phyloP scores from a whole-genome alignment of 2,797 vertebrate species.

The Coracias cyanogaster region DNA sequence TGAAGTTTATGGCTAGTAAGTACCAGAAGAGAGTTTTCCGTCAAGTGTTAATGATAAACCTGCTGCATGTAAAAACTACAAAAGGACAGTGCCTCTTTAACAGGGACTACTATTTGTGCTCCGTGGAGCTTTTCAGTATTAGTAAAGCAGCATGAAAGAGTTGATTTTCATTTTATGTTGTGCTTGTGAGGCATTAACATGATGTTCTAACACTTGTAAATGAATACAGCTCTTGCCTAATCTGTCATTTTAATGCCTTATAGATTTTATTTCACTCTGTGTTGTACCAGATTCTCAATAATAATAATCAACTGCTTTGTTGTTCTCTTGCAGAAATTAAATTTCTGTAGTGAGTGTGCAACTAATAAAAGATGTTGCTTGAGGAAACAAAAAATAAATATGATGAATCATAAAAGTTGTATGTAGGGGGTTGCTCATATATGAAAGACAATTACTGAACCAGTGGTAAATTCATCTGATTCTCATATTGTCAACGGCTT shows the following conservation, averaged over 20 bases:
- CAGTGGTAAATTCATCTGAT: slow-evolving; percentile 91
- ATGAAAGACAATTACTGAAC: slow-evolving; percentile 94
- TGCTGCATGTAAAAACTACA: slow-evolving; percentile 55
- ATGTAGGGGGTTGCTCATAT: slow-evolving; percentile 85
- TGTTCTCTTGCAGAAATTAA: slow-evolving; percentile 97
- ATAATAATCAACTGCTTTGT: slow-evolving; percentile 98
- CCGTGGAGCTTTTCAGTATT: slow-evolving; percentile 79
- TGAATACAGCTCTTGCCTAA: slow-evolving; percentile 94
- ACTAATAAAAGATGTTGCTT: slow-evolving; percentile 99
- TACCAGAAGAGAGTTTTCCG: slow-evolving; percentile 18
- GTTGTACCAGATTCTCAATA: slow-evolving; percentile 97
- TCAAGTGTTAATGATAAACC: slow-evolving; percentile 60
- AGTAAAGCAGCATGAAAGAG: slow-evolving; percentile 86
- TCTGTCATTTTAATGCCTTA: slow-evolving; percentile 99
- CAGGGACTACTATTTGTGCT: slow-evolving; percentile 72
- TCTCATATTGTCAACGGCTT: slow-evolving; percentile 88
- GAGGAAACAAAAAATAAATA: slow-evolving; percentile 99
- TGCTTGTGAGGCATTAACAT: slow-evolving; percentile 94
- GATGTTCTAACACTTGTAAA: slow-evolving; percentile 99
- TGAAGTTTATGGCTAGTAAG: slow-evolving; percentile 21
- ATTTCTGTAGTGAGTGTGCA: slow-evolving; percentile 95
- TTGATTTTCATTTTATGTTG: slow-evolving; percentile 95
- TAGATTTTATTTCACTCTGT: slow-evolving; percentile 98
- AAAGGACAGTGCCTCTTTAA: slow-evolving; percentile 78
- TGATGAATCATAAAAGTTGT: slow-evolving; percentile 96